These are phyloP conservation scores for Dromaius novaehollandiae DNA, from an alignment of 2,113 vertebrate genomes.

Conservation along the genomic window DNA sequence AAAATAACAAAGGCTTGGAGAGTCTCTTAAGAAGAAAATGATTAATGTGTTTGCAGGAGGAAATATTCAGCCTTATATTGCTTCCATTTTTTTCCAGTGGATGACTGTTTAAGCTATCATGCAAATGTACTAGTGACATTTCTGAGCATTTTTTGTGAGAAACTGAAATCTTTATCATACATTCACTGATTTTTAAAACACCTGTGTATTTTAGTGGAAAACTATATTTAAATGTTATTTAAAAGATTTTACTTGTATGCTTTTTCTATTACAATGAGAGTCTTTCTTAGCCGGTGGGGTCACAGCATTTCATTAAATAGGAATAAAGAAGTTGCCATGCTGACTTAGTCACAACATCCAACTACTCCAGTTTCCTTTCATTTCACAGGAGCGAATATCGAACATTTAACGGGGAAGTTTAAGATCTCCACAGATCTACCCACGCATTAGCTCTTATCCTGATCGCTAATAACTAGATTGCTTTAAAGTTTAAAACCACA, in stretches of 20 bases:
- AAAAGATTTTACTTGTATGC: not conserved
- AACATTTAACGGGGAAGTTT: not conserved
- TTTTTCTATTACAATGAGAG: not conserved
- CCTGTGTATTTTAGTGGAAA: not conserved
- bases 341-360: not conserved
- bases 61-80: not conserved
- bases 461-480: not conserved
- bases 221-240: not conserved
- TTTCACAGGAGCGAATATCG: not conserved
- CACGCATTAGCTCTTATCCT: not conserved
- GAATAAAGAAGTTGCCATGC: not conserved
- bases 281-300: not conserved
- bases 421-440: not conserved
- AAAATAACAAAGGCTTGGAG: not conserved
- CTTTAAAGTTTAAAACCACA: not conserved
- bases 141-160: not conserved
- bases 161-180: not conserved
- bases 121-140: not conserved
- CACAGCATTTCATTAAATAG: not conserved
- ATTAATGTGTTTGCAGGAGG: slow-evolving; percentile 22
- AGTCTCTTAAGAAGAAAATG: slow-evolving; percentile 12
- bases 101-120: not conserved
- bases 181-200: not conserved
- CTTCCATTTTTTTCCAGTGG: not conserved
- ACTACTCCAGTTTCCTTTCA: not conserved